These are phyloP conservation scores for Heterodera carotae DNA, from an alignment of 1,140 invertebrate species.

Conservation along the genomic window DNA sequence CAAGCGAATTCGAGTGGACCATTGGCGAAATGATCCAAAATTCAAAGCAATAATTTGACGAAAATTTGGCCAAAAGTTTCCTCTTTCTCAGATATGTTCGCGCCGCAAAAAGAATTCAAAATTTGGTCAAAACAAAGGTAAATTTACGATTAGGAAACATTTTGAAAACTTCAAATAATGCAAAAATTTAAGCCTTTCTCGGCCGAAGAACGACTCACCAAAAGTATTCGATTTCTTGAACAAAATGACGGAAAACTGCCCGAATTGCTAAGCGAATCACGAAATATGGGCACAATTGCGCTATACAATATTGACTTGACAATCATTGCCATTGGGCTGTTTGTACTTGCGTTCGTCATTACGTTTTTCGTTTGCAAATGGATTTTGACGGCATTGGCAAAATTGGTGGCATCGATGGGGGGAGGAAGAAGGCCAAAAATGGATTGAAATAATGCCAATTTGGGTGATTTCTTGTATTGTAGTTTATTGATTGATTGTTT, in stretches of 20 bases:
- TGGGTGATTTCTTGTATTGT: neutral
- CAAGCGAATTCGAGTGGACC: conserved; percentile 17
- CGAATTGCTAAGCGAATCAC: conserved; percentile 36
- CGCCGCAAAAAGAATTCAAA: conserved; percentile 25
- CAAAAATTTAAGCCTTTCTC: conserved; percentile 26
- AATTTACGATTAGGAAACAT: neutral
- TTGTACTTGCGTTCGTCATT: neutral
- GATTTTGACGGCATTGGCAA: neutral
- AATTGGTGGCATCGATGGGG: neutral
- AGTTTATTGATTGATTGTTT: too few relatives aligned
- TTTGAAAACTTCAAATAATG: neutral
- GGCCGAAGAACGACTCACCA: conserved; percentile 37
- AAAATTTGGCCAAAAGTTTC: neutral
- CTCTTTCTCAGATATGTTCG: neutral
- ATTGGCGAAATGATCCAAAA: conserved; percentile 39
- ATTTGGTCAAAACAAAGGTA: conserved; percentile 15
- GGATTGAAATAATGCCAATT: neutral
- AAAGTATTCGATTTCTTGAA: conserved; percentile 42
- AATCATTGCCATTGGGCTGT: neutral
- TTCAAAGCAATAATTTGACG: conserved; percentile 27
- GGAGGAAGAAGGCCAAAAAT: neutral
- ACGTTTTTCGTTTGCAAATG: neutral
- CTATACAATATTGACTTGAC: conserved; percentile 35
- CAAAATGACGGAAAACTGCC: conserved; percentile 37
- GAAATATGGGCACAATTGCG: conserved; percentile 23